These are phyloP conservation scores for Pogonus chalceus DNA, from an alignment of 1,140 invertebrate species.

Conservation along the genomic window DNA sequence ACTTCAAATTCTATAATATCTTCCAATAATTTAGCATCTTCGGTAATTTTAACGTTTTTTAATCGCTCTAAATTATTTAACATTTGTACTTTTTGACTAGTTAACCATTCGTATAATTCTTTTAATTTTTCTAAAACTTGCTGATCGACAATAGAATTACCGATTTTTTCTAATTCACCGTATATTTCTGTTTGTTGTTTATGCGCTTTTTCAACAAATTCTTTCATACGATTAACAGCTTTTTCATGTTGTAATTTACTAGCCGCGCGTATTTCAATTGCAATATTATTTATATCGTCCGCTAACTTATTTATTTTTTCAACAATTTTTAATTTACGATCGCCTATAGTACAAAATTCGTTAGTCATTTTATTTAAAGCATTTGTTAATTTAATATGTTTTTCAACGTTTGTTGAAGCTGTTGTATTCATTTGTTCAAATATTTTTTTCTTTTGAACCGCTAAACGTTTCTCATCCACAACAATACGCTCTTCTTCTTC, in stretches of 20 bases:
- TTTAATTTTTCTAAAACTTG: neutral
- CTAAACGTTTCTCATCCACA: slow-evolving; percentile 18
- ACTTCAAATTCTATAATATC: neutral
- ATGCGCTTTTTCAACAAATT: neutral
- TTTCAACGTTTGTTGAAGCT: neutral
- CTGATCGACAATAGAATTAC: neutral
- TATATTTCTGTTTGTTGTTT: slow-evolving; percentile 4
- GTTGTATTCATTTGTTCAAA: slow-evolving; percentile 14
- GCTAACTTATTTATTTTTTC: slow-evolving; percentile 16
- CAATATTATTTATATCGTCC: slow-evolving; percentile 17
- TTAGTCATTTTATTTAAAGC: neutral
- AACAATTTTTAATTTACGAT: slow-evolving; percentile 17
- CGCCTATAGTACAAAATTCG: slow-evolving; percentile 17
- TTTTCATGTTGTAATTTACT: neutral
- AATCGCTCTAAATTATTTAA: neutral
- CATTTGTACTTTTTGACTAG: neutral
- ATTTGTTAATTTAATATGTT: neutral
- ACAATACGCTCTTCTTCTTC: slow-evolving; percentile 15
- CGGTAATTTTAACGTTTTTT: neutral
- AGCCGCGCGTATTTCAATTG: slow-evolving; percentile 11
- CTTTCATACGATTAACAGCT: slow-evolving; percentile 1
- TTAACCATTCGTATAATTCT: neutral
- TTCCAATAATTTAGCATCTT: neutral
- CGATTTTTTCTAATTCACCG: neutral
- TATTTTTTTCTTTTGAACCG: slow-evolving; percentile 20